phyloP scores from a whole-genome alignment of 2,797 vertebrate genomes.

The Myiotriccus ornatus region DNA sequence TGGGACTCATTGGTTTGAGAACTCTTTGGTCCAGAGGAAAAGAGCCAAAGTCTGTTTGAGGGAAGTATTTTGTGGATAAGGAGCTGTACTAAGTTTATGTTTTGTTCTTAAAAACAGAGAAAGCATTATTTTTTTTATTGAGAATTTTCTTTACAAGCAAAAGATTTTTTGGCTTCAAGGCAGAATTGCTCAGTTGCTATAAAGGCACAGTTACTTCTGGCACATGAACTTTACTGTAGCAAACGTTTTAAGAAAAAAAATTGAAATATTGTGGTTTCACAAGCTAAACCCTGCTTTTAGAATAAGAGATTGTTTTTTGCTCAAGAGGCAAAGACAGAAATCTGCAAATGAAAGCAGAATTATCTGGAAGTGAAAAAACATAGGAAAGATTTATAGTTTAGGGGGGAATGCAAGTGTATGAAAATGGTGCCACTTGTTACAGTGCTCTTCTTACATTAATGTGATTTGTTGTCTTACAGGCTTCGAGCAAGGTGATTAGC shows the following conservation, averaged over 20 bases:
- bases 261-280: background rate
- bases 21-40: background rate
- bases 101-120: background rate
- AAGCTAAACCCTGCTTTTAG: background rate
- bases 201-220: background rate
- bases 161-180: background rate
- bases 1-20: background rate
- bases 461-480: slow-evolving; percentile 1
- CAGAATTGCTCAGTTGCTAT: background rate
- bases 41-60: background rate
- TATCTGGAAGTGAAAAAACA: background rate
- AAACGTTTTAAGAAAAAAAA: background rate
- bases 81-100: background rate
- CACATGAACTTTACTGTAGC: background rate
- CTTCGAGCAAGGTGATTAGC: background rate
- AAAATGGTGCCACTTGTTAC: background rate
- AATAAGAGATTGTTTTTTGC: background rate
- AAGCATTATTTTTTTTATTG: background rate
- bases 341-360: background rate
- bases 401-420: background rate
- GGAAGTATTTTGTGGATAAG: background rate
- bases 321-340: background rate
- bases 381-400: background rate
- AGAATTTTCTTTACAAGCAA: background rate
- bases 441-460: background rate